Conservation (phyloP, 2,888 invertebrate species). For the Terebella lapidaria region DNA sequence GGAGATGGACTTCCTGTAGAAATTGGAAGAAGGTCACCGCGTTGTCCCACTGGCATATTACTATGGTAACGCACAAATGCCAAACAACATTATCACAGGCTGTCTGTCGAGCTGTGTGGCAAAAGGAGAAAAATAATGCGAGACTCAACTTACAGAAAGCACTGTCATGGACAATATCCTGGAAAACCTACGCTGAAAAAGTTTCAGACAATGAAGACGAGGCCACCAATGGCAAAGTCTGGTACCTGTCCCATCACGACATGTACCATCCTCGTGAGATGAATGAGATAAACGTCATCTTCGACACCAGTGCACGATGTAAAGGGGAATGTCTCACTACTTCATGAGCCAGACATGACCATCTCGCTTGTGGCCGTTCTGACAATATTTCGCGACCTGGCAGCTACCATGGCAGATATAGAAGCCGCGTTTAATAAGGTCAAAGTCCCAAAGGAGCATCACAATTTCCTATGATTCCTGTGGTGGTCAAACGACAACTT, state of each 20-base stretch:
- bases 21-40: background rate
- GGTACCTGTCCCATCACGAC: constrained; percentile 7
- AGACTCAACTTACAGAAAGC: background rate
- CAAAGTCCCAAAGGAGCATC: background rate
- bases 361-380: background rate
- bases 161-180: background rate
- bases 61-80: background rate
- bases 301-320: constrained; percentile 1
- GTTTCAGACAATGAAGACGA: background rate
- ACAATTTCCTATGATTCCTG: constrained; percentile 2
- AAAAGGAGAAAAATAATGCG: background rate
- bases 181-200: background rate
- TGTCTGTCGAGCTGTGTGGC: background rate
- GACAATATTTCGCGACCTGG: background rate
- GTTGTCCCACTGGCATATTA: background rate
- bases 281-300: constrained; percentile 1
- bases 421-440: constrained; percentile 6
- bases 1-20: background rate
- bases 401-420: constrained; percentile 2
- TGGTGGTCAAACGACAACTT: background rate
- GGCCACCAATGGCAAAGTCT: background rate
- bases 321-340: background rate
- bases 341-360: constrained; percentile 4
- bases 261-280: background rate
- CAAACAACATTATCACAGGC: background rate